Evolutionary conservation across 1,140 invertebrate genomes (phyloP).

Genomic region (Colletes latitarsis): DNA sequence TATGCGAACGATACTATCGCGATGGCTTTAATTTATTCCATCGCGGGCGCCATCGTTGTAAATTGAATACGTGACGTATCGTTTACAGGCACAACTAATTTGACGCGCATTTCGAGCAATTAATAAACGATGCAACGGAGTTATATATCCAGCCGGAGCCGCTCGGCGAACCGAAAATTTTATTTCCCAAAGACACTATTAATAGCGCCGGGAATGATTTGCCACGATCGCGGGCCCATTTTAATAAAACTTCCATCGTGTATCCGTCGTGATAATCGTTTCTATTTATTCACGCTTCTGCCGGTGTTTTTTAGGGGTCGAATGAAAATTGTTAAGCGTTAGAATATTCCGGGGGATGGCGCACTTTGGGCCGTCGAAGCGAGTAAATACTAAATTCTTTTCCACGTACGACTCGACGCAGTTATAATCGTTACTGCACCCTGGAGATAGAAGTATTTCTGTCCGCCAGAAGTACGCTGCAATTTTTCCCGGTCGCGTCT

Average conservation of each 20-base stretch:
- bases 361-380: no score
- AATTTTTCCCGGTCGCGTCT: slow-evolving; percentile 68
- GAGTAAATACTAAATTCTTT: no score
- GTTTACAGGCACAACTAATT: slow-evolving; percentile 75
- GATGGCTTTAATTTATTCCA: slow-evolving; percentile 75
- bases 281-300: not conserved
- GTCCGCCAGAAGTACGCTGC: slow-evolving; percentile 39
- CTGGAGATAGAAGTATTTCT: slow-evolving; percentile 30
- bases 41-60: slow-evolving; percentile 69
- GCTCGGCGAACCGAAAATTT: not conserved
- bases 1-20: slow-evolving; percentile 74
- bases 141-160: slow-evolving; percentile 16
- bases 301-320: not conserved
- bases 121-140: slow-evolving; percentile 70
- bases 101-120: slow-evolving; percentile 73
- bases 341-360: not conserved
- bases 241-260: not conserved
- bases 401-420: not conserved
- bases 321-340: slow-evolving; percentile 52
- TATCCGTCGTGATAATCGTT: not conserved
- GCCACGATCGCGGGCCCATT: not conserved
- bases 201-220: not conserved
- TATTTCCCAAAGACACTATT: not conserved
- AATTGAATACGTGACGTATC: slow-evolving; percentile 77
- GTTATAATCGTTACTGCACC: slow-evolving; percentile 14